Conservation (phyloP, 2,113 vertebrate species). For the Dipodomys spectabilis region DNA sequence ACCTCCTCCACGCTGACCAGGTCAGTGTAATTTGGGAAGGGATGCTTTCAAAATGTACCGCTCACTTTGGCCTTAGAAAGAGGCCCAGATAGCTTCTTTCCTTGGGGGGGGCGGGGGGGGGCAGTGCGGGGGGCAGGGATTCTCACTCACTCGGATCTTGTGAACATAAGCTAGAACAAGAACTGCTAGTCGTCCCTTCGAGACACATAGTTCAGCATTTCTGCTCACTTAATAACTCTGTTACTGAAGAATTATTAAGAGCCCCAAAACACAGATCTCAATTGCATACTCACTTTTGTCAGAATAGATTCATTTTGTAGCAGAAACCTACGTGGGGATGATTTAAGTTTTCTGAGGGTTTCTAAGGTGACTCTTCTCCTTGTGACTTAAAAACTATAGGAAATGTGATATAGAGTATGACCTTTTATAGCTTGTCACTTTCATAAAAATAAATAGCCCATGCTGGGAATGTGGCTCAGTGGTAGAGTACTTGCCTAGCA, state of each 20-base stretch:
- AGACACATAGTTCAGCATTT: neutral
- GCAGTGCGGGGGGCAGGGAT: neutral
- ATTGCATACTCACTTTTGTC: neutral
- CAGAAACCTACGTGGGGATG: neutral
- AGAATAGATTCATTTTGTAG: neutral
- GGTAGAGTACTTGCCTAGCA: too few species aligned
- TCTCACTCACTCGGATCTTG: neutral
- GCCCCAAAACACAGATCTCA: neutral
- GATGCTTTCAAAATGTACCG: neutral
- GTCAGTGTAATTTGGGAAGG: neutral
- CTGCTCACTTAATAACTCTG: neutral
- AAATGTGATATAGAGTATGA: neutral
- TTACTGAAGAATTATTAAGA: neutral
- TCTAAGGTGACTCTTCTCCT: neutral
- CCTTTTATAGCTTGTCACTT: slow-evolving; percentile 12
- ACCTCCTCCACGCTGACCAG: neutral
- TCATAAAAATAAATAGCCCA: slow-evolving; percentile 48
- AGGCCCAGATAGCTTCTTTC: neutral
- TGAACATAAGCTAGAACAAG: neutral
- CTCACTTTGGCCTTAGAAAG: neutral
- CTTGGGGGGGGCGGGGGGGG: neutral
- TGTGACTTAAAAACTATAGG: neutral
- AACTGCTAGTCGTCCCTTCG: neutral
- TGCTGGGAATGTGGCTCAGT: neutral
- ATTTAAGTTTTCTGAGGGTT: neutral